Base-by-base conservation (phyloP, 1,140 invertebrate genomes). In the Phthorimaea operculella region DNA sequence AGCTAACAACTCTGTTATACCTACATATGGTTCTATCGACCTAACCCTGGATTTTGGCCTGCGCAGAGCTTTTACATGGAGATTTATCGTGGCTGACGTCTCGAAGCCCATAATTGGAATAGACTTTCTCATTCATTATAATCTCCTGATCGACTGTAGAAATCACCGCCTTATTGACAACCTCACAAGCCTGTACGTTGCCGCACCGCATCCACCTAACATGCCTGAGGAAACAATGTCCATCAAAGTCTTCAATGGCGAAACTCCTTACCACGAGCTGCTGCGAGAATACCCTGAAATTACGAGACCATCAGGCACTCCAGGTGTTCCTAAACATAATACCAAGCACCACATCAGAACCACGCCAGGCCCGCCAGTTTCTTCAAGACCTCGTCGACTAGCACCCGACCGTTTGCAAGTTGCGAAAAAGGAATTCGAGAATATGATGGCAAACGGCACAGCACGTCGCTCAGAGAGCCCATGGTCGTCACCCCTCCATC, bases 401-500 rank as follows among this genome's bases (percentile, higher is more conserved):
- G 44, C 54, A 12, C 54, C 45, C 6, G 52, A 55, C 10, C 15
- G 28, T 4, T 21, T 55, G 6, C 14, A 12, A 14, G 21, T 45
- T 15, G 54, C 47, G 4, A 48, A 55, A 34, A 15, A 10, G 6
- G 47, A 48, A 17, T 55, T 55, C 14, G 54, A 55, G 16, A 45
- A 55, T 5, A 48, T 55, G 55, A n/a, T 62, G 54, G 28, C 16
- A 51, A 33, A 18, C 7, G 75, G 73, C 9, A 70, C 79, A 12
- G 66, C 71, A 28, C 58, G 69, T 7, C 74, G 66, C 2, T 79
- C 76, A 0, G 69, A 62, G 14, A 76, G 76, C 54, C 49, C 73
- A 36, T 88, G 83, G 81, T 67, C 82, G 8, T 75, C 70, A 7
- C 79, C 81, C 16, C 50, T 86, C 4, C 74, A 83, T 45, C 62